phyloP scores from a whole-genome alignment of 2,113 vertebrate genomes.

The Ovibos moschatus region DNA sequence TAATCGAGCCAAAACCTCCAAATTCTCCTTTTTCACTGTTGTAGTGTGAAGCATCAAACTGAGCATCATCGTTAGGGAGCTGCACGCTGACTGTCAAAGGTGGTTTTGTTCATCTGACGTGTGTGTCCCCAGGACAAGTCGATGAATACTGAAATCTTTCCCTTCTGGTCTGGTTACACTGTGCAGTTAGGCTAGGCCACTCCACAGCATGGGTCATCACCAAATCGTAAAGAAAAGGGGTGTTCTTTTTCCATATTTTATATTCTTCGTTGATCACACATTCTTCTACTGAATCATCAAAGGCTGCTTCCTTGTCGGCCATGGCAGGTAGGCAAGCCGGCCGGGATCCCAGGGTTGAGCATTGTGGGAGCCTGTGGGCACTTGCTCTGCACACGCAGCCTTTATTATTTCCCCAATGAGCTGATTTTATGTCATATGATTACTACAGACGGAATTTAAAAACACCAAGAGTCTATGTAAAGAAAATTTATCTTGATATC shows the following conservation, averaged over 20 bases:
- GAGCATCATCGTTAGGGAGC: conserved; percentile 95
- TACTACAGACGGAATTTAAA: neutral
- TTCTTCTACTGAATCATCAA: neutral
- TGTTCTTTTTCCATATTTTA: neutral
- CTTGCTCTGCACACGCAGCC: conserved; percentile 63
- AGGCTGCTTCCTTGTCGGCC: conserved; percentile 91
- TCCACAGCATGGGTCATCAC: neutral
- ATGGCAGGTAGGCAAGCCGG: conserved; percentile 69
- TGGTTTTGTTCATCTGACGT: conserved; percentile 98
- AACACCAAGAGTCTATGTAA: neutral
- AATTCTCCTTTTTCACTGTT: conserved; percentile 95
- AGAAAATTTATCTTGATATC: neutral
- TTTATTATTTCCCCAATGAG: conserved; percentile 80
- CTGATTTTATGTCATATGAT: neutral
- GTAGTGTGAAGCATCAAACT: conserved; percentile 98
- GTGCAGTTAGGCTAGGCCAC: neutral
- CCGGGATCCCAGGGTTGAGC: neutral
- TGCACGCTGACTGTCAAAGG: conserved; percentile 98
- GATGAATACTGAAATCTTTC: conserved; percentile 97
- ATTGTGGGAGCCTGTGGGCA: conserved; percentile 1
- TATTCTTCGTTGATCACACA: neutral
- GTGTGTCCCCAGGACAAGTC: conserved; percentile 93
- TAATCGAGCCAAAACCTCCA: neutral
- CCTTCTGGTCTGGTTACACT: conserved; percentile 91
- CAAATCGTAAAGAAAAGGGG: neutral